phyloP scores from a whole-genome alignment of 2,113 vertebrate genomes.

The Hoplias malabaricus region DNA sequence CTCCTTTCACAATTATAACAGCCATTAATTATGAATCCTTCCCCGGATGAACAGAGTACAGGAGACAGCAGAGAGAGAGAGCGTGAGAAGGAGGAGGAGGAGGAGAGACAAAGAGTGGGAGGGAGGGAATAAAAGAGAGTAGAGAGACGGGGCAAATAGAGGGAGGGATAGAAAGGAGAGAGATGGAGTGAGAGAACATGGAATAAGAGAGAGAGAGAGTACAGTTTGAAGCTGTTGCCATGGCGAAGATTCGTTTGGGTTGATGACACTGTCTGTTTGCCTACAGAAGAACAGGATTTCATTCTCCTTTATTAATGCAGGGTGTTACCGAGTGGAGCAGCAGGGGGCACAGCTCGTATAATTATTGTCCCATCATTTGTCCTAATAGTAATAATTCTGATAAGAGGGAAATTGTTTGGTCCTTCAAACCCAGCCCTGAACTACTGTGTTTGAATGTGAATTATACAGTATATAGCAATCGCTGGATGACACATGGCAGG shows the following conservation, averaged over 20 bases:
- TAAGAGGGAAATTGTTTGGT: slow-evolving; percentile 58
- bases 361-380: slow-evolving; percentile 65
- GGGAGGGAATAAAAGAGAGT: not conserved
- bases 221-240: slow-evolving; percentile 31
- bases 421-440: slow-evolving; percentile 46
- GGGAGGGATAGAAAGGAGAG: not conserved
- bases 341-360: slow-evolving; percentile 42
- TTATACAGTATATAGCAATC: not conserved
- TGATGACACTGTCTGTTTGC: slow-evolving; percentile 13
- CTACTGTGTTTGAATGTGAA: slow-evolving; percentile 22
- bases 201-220: not conserved
- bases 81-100: not conserved
- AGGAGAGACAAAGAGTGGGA: slow-evolving; percentile 1
- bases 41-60: slow-evolving; percentile 58
- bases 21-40: slow-evolving; percentile 74
- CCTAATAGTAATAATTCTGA: slow-evolving; percentile 63
- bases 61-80: slow-evolving; percentile 36
- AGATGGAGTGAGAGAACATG: slow-evolving; percentile 2
- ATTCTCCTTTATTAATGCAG: slow-evolving; percentile 68
- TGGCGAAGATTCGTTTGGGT: slow-evolving; percentile 19
- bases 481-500: not conserved
- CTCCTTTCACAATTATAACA: slow-evolving; percentile 67
- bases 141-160: not conserved
- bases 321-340: slow-evolving; percentile 43
- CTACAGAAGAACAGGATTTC: slow-evolving; percentile 53